Percentiles rank a stretch among this genome's conserved stretches.
Conservation (phyloP, 2,888 invertebrate genomes). For the Deroplatys truncata region DNA sequence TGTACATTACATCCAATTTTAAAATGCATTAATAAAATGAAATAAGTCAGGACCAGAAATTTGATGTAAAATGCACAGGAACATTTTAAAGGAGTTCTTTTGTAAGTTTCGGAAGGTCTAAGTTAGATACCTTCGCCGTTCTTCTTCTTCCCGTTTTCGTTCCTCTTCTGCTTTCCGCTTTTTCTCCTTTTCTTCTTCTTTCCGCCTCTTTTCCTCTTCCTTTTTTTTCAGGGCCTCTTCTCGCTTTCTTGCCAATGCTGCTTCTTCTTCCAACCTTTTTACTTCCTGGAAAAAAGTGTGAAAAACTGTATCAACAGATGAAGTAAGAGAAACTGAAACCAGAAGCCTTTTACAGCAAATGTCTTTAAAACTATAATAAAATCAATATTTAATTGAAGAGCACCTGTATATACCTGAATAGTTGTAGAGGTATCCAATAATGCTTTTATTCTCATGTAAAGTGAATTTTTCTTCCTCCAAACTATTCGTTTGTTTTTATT, state of each 20-base stretch:
- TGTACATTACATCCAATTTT: no score
- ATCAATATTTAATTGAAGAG: no score
- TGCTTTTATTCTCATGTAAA: no score
- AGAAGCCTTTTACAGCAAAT: neutral
- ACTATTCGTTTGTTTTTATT: no score
- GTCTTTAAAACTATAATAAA: no score
- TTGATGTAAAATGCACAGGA: no score
- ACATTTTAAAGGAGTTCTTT: neutral
- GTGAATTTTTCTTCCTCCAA: no score
- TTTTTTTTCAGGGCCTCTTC: conserved; percentile 21
- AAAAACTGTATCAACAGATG: neutral
- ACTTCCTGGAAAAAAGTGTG: conserved; percentile 16
- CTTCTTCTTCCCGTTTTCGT: conserved; percentile 34
- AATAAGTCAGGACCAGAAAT: no score
- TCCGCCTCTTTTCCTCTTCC: conserved; percentile 25
- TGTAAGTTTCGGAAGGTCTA: neutral
- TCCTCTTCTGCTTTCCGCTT: conserved; percentile 29
- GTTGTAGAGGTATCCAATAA: no score
- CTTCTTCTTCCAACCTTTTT: conserved; percentile 35
- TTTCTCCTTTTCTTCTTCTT: conserved; percentile 28
- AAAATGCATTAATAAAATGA: no score
- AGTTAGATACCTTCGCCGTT: conserved; percentile 22
- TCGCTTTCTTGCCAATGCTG: conserved; percentile 24
- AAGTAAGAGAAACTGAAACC: neutral
- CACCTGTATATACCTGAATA: no score